Base-by-base conservation (phyloP, 1,140 invertebrate species). In the Drosophila auraria region DNA sequence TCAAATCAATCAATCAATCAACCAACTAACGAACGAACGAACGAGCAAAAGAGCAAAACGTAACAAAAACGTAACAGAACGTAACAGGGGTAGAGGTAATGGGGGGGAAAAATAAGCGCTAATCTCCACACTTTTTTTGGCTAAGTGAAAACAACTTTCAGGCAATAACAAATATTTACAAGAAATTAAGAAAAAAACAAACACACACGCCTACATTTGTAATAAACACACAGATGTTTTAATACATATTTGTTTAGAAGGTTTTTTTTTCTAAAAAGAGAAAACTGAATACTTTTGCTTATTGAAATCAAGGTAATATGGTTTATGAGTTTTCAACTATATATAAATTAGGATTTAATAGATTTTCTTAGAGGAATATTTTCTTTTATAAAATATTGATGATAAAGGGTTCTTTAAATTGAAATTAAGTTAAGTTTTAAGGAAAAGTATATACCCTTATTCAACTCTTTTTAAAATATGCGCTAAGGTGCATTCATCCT, bases 11-110 rank as follows among this genome's bases (percentile, higher is more conserved):
- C 50, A 71, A 78, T n/a, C 57, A 69, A 78, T 40, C 38, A 77
- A 86, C 44, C 45, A 80, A 78, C 68, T 5, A 78, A 83, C 66
- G 47, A 87, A 87, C 77, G 38, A 86, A 79, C 80, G 58, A 77
- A 80, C 56, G 76, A 83, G 65, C 73, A 53, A 84, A 77, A 64
- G 47, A 79, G 79, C 66, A 70, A 45, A 78, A 83, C 62, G 65
- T 57, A 83, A 80, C 66, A 58, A 36, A 45, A 87, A 83, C 63
- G 73, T 47, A 65, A 73, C 58, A 56, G 50, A 70, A 70, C 58
- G 74, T 44, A 79, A 81, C 77, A 51, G 45, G 70, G 70, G 54
- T 44, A 15, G 25, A 15, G 25, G 30, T 53, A 11, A 51, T 17
- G 12, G 14, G 14, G 62, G 50, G 30, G n/a, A n/a, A 27, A 65